These are phyloP conservation scores for Synchiropus splendidus DNA, from an alignment of 2,113 vertebrate species.

Conservation along the genomic window DNA sequence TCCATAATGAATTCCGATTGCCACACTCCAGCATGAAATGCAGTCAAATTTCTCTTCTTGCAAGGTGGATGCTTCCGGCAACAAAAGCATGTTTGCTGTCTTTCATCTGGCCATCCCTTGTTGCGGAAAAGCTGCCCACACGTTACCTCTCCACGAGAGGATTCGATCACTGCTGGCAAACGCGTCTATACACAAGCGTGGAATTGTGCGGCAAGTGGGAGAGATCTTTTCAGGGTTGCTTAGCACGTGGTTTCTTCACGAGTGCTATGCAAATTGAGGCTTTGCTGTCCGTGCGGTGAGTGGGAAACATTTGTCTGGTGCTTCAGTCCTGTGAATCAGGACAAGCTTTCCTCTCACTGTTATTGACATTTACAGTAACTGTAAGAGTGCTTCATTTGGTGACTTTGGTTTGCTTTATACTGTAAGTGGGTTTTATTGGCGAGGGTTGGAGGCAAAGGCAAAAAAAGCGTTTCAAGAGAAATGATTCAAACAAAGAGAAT, in stretches of 20 bases:
- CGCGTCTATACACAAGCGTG: constrained; percentile 22
- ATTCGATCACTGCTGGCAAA: constrained; percentile 54
- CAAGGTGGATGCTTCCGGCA: constrained; percentile 38
- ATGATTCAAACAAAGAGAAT: too few relatives aligned
- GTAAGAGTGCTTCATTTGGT: too few relatives aligned
- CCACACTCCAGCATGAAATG: constrained; percentile 46
- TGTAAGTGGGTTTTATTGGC: too few relatives aligned
- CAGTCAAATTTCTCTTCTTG: constrained; percentile 38
- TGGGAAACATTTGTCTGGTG: background rate
- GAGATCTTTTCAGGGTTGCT: constrained; percentile 24
- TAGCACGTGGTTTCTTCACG: constrained; percentile 44
- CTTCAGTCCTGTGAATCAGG: background rate
- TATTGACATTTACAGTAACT: too few relatives aligned
- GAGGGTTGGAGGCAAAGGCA: too few relatives aligned
- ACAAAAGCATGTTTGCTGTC: constrained; percentile 48
- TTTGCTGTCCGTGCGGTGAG: constrained; percentile 5
- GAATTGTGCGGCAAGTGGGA: constrained; percentile 34
- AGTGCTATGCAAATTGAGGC: constrained; percentile 27
- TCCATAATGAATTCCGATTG: constrained; percentile 47
- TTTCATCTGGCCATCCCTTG: constrained; percentile 41
- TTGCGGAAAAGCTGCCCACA: constrained; percentile 54
- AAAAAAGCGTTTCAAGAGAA: too few relatives aligned
- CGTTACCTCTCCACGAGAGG: constrained; percentile 29
- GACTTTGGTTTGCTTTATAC: too few relatives aligned
- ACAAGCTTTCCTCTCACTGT: too few relatives aligned